phyloP scores from a whole-genome alignment of 1,140 invertebrate species.

The Microplitis mediator region DNA sequence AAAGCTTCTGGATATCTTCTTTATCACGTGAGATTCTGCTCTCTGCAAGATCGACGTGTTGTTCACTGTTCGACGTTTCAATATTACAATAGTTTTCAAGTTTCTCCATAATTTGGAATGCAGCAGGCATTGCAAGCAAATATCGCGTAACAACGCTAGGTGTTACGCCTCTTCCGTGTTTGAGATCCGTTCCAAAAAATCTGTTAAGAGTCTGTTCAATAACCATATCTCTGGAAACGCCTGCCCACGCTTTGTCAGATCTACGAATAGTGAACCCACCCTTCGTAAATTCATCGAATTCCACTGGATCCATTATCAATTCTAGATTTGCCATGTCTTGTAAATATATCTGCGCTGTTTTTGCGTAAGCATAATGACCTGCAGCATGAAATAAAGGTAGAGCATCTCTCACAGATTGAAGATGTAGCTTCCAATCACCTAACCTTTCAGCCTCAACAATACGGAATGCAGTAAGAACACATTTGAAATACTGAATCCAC shows the following conservation, averaged over 20 bases:
- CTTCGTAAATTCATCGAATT: slow-evolving; percentile 7
- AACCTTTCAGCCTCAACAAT: slow-evolving; percentile 5
- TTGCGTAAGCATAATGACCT: slow-evolving; percentile 49
- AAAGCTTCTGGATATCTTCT: slow-evolving; percentile 45
- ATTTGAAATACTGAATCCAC: slow-evolving; percentile 3
- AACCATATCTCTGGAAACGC: slow-evolving; percentile 7
- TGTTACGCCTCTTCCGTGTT: slow-evolving; percentile 13
- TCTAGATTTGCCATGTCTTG: slow-evolving; percentile 10
- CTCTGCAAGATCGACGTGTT: slow-evolving; percentile 54
- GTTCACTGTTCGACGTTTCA: slow-evolving; percentile 34
- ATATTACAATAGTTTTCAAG: background rate
- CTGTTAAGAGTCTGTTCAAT: slow-evolving; percentile 17
- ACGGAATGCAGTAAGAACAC: background rate
- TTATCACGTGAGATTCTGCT: slow-evolving; percentile 50
- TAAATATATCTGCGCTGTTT: slow-evolving; percentile 36
- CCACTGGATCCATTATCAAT: background rate
- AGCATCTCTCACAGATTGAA: background rate
- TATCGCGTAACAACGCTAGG: slow-evolving; percentile 8
- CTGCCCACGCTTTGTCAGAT: slow-evolving; percentile 10
- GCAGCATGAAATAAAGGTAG: slow-evolving; percentile 22
- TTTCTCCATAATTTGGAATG: slow-evolving; percentile 7
- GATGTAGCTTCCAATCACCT: slow-evolving; percentile 1
- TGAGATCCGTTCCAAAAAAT: slow-evolving; percentile 18
- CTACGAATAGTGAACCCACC: slow-evolving; percentile 8
- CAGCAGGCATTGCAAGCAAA: slow-evolving; percentile 4